Conservation (phyloP, 2,113 vertebrate species). For the Sapayoa aenigma region DNA sequence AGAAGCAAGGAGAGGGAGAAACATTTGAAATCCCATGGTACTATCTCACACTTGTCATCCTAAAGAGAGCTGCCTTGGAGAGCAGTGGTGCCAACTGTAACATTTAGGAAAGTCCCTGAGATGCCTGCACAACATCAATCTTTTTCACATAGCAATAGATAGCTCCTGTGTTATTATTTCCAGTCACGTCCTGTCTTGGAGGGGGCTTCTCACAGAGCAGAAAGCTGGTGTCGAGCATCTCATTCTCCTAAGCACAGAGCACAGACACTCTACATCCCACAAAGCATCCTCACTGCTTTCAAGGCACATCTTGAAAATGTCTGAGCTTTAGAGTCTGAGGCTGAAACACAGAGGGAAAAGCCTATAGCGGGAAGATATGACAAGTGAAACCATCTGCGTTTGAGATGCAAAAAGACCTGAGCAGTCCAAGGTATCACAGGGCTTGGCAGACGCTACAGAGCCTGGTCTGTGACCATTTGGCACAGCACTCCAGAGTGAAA, state of each 20-base stretch:
- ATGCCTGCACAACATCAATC: not conserved
- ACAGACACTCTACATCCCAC: not conserved
- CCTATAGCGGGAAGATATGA: not conserved
- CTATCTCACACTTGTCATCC: not conserved
- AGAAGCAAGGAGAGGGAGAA: not conserved
- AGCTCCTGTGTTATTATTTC: not conserved
- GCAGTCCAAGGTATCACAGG: not conserved
- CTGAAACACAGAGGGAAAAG: not conserved
- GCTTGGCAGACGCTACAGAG: not conserved
- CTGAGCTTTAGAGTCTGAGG: not conserved
- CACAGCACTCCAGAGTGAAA: constrained; percentile 31
- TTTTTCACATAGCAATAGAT: not conserved
- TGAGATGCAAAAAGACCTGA: constrained; percentile 22
- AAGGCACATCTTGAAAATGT: not conserved
- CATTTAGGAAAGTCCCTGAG: not conserved
- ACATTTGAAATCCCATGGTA: not conserved
- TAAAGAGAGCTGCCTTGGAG: not conserved
- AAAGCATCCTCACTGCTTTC: not conserved
- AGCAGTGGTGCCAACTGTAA: not conserved
- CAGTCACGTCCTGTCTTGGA: not conserved
- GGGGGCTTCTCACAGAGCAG: not conserved
- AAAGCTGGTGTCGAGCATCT: not conserved
- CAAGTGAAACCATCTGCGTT: not conserved
- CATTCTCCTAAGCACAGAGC: not conserved
- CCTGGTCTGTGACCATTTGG: not conserved